phyloP scores from a whole-genome alignment of 2,888 invertebrate genomes.

The Acleris emargana region DNA sequence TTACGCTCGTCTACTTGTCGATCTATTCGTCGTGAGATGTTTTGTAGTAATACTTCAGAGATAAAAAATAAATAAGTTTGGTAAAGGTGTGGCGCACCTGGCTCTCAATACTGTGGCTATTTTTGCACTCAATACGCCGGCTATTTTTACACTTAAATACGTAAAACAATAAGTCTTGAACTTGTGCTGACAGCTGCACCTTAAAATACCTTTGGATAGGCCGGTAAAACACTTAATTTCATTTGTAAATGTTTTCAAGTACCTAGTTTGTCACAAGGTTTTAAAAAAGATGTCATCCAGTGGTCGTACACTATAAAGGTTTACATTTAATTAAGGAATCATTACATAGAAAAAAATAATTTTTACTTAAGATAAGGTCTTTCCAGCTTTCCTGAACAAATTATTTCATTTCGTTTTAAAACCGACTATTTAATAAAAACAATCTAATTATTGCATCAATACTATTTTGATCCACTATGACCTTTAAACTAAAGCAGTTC shows the following conservation, averaged over 20 bases:
- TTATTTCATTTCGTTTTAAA: too few relatives aligned
- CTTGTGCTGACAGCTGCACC: conserved; percentile 24
- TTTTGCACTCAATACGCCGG: conserved; percentile 20
- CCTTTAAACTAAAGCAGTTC: not conserved
- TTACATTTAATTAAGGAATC: too few relatives aligned
- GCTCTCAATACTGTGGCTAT: conserved; percentile 27
- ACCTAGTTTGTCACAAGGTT: too few relatives aligned
- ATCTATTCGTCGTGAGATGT: not conserved
- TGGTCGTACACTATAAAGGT: too few relatives aligned
- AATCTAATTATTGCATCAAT: too few relatives aligned
- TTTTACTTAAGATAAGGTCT: too few relatives aligned
- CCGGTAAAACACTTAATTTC: not conserved
- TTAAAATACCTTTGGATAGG: not conserved
- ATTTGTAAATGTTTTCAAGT: not conserved
- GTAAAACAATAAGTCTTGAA: conserved; percentile 32
- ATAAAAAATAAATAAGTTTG: conserved; percentile 11
- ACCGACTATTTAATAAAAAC: too few relatives aligned
- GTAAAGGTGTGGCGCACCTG: conserved; percentile 33
- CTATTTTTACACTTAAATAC: conserved; percentile 33
- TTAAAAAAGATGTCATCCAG: too few relatives aligned
- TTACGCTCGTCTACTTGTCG: not conserved
- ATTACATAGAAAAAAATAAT: too few relatives aligned
- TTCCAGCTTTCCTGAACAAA: too few relatives aligned
- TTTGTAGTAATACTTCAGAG: not conserved
- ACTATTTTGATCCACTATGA: not conserved